Base-by-base conservation (phyloP, 1,140 invertebrate genomes). In the Eciton burchellii region DNA sequence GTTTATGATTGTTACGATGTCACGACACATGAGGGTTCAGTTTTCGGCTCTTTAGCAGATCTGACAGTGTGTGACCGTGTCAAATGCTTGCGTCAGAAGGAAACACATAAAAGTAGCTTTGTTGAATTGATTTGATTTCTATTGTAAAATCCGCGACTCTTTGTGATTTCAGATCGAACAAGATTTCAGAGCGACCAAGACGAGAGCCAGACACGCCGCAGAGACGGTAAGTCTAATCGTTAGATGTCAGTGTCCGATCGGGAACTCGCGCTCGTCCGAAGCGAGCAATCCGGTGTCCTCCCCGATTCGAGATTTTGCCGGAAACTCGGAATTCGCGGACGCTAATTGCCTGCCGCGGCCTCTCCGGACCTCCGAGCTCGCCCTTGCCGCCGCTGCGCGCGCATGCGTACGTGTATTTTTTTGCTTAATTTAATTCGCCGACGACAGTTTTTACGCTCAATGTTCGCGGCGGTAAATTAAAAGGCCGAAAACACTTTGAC, bases 351-450 rank as follows among this genome's bases (percentile, higher is more conserved):
- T 12, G 16, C 1, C 24, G 59, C 19, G n/a, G 52, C 56, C 16
- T 45, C 70, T 56, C 56, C 1, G 29, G 41, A 62, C 43, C 35
- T 65, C 12, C 29, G 41, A 68, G n/a, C n/a, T 79, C 24, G 43
- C 52, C 56, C 45, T 63, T 56, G 54, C 14, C 5, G 49, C 41
- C 49, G 65, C 24, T 6, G 0, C 1, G 3, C 21, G 35, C 26
- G 16, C 5, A 14, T 19, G 26, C 21, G 45, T 21, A n/a, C n/a
- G 52, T 9, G 52, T 35, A 6, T 57, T 62, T 60, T 29, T 24
- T 79, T 84, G 71, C 82, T 88, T 82, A 74, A 66, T 83, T 84
- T 49, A 59, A 81, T 79, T 87, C 65, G 66, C 19, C 85, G 5
- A 11, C 29, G 16, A 68, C 49, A 52, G 41, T 79, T 79, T n/a